phyloP scores from a whole-genome alignment of 2,888 invertebrate species.

The Cataglyphis cursor region DNA sequence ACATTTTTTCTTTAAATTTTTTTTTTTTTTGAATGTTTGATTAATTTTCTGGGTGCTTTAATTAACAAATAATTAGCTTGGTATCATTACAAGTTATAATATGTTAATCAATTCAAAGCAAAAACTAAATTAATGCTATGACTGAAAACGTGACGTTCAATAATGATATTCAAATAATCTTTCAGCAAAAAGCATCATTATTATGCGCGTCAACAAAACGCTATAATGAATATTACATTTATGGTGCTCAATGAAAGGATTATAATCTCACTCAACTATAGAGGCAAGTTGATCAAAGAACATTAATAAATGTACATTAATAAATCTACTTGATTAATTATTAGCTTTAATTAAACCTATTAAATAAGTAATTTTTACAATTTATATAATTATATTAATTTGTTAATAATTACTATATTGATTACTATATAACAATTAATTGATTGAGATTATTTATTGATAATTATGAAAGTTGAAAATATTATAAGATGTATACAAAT shows the following conservation, averaged over 20 bases:
- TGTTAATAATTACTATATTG: not conserved
- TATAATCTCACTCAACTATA: not conserved
- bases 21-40: not conserved
- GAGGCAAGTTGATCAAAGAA: not conserved
- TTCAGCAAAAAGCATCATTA: not conserved
- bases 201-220: not conserved
- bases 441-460: not conserved
- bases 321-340: not conserved
- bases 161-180: constrained; percentile 28
- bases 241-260: not conserved
- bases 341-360: constrained; percentile 15
- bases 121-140: constrained; percentile 6
- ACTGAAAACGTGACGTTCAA: not conserved
- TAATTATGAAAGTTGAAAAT: not conserved
- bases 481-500: not conserved
- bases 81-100: constrained; percentile 1
- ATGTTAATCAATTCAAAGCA: not conserved
- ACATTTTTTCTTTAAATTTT: not conserved
- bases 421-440: not conserved
- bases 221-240: constrained; percentile 17
- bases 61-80: not conserved
- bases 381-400: not conserved
- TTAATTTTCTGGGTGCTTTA: not conserved
- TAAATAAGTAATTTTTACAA: not conserved
- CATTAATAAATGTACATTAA: not conserved